Percentiles rank a stretch among this genome's conserved stretches.
Evolutionary conservation across 2,113 vertebrate species (phyloP).

Genomic region (Meles meles): DNA sequence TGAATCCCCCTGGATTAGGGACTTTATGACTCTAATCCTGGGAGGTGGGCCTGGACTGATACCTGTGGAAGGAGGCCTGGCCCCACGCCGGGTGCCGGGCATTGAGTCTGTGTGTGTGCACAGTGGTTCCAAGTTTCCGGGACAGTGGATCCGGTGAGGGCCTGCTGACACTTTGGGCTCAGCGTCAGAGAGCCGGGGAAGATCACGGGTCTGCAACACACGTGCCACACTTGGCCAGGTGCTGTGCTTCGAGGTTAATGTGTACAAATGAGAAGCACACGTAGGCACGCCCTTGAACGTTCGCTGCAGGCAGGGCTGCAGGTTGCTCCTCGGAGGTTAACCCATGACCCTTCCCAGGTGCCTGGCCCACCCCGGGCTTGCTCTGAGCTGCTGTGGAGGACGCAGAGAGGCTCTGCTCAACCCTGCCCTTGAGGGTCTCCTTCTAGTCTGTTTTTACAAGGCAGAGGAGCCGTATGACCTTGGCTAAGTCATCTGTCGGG

Average conservation of each 20-base stretch:
- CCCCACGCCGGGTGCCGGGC: accelerated
- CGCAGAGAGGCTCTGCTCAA: not conserved
- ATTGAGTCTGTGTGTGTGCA: not conserved
- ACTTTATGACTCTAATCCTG: not conserved
- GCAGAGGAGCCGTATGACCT: not conserved
- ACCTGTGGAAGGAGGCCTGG: not conserved
- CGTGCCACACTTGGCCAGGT: not conserved
- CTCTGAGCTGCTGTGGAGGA: not conserved
- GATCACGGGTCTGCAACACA: not conserved
- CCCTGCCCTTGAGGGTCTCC: not conserved
- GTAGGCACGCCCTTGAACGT: accelerated
- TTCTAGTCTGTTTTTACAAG: not conserved
- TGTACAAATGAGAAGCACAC: not conserved
- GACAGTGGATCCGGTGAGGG: accelerated
- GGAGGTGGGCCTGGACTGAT: not conserved
- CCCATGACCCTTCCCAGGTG: not conserved
- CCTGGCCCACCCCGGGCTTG: not conserved
- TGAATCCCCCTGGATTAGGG: not conserved
- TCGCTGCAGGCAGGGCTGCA: accelerated
- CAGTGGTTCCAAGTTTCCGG: not conserved
- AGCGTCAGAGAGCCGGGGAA: not conserved
- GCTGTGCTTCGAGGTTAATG: not conserved
- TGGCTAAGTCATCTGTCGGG: not conserved
- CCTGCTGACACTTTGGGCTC: not conserved
- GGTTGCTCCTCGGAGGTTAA: not conserved